phyloP scores from a whole-genome alignment of 2,797 vertebrate genomes.

The Coregonus ussuriensis region DNA sequence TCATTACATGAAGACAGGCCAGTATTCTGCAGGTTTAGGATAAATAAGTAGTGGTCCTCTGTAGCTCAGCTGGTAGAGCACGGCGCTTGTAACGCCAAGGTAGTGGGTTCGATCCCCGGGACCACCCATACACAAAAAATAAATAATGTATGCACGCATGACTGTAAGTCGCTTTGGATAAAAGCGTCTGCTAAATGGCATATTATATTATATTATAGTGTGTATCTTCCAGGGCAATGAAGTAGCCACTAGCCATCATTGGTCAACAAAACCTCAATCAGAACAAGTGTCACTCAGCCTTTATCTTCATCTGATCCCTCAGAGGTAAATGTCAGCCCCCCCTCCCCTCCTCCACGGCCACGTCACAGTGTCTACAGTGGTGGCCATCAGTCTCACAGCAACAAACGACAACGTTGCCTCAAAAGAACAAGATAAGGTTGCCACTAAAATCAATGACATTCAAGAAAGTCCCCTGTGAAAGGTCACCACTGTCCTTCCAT shows the following conservation, averaged over 20 bases:
- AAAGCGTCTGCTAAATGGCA: no score
- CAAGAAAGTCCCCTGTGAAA: slow-evolving; percentile 33
- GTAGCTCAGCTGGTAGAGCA: no score
- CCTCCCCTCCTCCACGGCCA: background rate
- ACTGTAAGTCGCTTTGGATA: background rate
- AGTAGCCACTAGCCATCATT: background rate
- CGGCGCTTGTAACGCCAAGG: no score
- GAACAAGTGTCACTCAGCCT: slow-evolving; percentile 31
- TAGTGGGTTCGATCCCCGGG: no score
- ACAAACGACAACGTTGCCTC: slow-evolving; percentile 24
- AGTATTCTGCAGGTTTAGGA: background rate
- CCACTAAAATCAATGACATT: slow-evolving; percentile 44
- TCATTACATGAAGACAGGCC: background rate
- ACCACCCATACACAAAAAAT: no score
- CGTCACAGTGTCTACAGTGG: background rate
- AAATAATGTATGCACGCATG: no score
- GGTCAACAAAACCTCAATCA: slow-evolving; percentile 17
- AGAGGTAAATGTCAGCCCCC: slow-evolving; percentile 29
- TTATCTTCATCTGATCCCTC: slow-evolving; percentile 7
- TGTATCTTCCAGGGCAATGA: background rate
- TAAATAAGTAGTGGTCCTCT: background rate
- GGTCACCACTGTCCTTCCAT: slow-evolving; percentile 9
- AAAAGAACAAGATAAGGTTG: slow-evolving; percentile 36
- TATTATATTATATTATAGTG: background rate
- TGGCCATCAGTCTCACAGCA: slow-evolving; percentile 10